Evolutionary conservation across 2,113 vertebrate genomes (phyloP).

Genomic region (Tragelaphus strepsiceros): DNA sequence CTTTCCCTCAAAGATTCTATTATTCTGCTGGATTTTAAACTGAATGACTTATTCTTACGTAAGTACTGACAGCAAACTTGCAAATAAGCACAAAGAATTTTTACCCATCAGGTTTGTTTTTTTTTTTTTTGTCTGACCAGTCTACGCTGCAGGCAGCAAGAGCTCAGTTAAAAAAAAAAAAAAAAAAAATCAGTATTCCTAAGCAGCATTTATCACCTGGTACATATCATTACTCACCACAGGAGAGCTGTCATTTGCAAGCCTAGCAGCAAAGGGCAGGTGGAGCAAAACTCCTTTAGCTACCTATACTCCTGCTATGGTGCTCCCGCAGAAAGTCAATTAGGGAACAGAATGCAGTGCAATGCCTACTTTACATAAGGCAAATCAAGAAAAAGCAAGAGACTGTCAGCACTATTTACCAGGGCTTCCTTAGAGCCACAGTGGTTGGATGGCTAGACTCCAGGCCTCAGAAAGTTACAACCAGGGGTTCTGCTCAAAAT

Average conservation of each 20-base stretch:
- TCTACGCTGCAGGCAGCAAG: background rate
- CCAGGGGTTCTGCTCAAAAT: background rate
- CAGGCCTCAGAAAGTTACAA: background rate
- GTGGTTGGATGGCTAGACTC: background rate
- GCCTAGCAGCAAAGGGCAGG: background rate
- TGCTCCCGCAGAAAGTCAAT: background rate
- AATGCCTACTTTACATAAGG: background rate
- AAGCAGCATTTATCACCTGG: background rate
- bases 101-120: background rate
- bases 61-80: conserved; percentile 28
- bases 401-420: background rate
- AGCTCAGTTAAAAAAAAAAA: background rate
- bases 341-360: background rate
- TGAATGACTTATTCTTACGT: conserved; percentile 17
- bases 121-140: background rate
- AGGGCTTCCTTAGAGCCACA: background rate
- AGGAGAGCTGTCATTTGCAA: conserved; percentile 2
- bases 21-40: background rate
- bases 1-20: background rate
- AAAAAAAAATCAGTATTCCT: background rate
- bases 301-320: background rate
- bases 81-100: conserved; percentile 13
- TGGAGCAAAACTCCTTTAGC: background rate
- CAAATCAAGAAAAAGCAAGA: background rate
- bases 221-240: background rate